phyloP scores from a whole-genome alignment of 2,113 vertebrate species.

The Gyps fulvus region DNA sequence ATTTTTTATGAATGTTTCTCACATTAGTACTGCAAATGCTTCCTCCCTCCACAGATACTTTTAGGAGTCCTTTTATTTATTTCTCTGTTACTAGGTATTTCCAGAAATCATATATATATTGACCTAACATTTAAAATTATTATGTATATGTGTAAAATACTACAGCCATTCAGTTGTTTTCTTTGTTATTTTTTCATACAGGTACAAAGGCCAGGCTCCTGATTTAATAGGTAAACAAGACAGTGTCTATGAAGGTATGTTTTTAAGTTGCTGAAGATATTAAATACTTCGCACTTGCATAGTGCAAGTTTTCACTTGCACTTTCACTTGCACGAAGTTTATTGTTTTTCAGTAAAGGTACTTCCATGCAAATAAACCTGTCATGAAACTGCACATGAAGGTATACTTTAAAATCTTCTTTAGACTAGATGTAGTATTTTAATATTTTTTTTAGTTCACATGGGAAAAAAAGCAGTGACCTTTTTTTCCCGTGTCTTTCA shows the following conservation, averaged over 20 bases:
- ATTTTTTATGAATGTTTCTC: background rate
- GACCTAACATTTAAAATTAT: background rate
- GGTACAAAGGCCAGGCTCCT: constrained; percentile 95
- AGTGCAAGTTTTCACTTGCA: background rate
- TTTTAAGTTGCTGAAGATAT: background rate
- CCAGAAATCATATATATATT: background rate
- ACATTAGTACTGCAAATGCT: background rate
- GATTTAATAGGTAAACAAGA: constrained; percentile 98
- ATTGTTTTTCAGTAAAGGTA: background rate
- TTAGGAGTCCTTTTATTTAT: background rate
- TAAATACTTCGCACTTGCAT: background rate
- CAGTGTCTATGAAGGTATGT: constrained; percentile 96
- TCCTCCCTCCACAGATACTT: background rate
- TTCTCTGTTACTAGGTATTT: background rate
- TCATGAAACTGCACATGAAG: background rate
- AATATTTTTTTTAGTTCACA: background rate
- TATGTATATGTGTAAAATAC: background rate
- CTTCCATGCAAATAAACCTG: background rate
- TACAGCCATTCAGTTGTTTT: background rate
- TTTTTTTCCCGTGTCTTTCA: background rate
- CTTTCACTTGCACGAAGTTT: no score
- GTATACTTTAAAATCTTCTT: background rate
- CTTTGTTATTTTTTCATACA: constrained; percentile 54
- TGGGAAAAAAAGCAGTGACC: background rate
- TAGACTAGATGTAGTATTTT: background rate